These are phyloP conservation scores for Agelas oroides DNA, from an alignment of 37 sponge, comb jelly and placozoan genomes.

Conservation along the genomic window DNA sequence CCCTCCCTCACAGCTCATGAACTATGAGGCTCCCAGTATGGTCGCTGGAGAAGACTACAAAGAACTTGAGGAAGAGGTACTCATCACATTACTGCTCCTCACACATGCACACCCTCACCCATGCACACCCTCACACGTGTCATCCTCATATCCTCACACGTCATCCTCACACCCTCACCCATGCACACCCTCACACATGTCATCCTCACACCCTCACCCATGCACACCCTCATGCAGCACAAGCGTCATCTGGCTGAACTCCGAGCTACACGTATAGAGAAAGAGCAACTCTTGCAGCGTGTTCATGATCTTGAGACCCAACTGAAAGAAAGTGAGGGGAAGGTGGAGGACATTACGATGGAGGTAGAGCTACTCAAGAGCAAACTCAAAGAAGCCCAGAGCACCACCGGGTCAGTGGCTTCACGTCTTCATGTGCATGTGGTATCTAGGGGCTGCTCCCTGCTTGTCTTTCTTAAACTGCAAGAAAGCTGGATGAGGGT, in stretches of 20 bases:
- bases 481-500: too few relatives aligned
- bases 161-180: not conserved
- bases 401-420: conserved; percentile 22
- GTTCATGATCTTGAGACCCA: conserved; percentile 35
- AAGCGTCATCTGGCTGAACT: conserved; percentile 28
- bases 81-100: not conserved
- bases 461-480: too few relatives aligned
- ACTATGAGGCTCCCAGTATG: conserved; percentile 40
- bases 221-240: conserved; percentile 39
- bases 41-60: conserved; percentile 69
- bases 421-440: not conserved
- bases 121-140: not conserved
- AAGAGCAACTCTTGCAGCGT: conserved; percentile 36
- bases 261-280: conserved; percentile 6
- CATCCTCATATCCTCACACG: not conserved
- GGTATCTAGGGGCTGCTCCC: not conserved
- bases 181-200: not conserved
- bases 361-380: conserved; percentile 35
- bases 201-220: not conserved
- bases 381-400: conserved; percentile 32
- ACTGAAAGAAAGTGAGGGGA: not conserved
- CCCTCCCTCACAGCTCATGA: conserved; percentile 46
- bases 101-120: not conserved
- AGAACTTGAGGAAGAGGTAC: conserved; percentile 71
- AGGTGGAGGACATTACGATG: not conserved